These are phyloP conservation scores for Harpagoxenus sublaevis DNA, from an alignment of 2,888 invertebrate genomes.

Conservation along the genomic window DNA sequence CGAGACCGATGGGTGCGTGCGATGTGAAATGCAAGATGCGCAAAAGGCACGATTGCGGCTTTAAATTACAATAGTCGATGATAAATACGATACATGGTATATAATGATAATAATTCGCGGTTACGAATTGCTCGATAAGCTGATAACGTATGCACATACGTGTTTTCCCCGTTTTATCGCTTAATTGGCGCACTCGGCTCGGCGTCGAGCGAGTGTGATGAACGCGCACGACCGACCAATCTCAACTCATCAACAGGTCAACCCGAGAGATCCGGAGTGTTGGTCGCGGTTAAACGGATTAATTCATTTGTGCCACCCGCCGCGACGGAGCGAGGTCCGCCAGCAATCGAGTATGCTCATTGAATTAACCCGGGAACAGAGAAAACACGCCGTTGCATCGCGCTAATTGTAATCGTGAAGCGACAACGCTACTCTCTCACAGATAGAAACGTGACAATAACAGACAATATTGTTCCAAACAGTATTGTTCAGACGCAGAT, in stretches of 20 bases:
- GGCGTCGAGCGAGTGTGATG: slow-evolving; percentile 30
- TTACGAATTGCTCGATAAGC: not conserved
- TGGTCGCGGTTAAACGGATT: slow-evolving; percentile 77
- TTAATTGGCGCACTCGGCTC: slow-evolving; percentile 23
- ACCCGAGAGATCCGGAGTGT: slow-evolving; percentile 76
- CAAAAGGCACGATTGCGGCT: not conserved
- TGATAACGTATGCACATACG: not conserved
- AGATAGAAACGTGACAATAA: not conserved
- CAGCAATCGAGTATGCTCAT: slow-evolving; percentile 32
- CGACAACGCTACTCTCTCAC: not conserved
- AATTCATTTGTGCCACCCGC: slow-evolving; percentile 64
- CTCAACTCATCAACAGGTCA: slow-evolving; percentile 78
- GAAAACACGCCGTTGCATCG: not conserved
- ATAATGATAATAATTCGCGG: not conserved
- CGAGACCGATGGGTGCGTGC: not conserved
- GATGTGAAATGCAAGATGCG: not conserved
- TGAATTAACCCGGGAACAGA: slow-evolving; percentile 29
- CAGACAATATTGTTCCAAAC: not conserved
- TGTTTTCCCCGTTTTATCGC: not conserved
- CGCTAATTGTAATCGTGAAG: not conserved
- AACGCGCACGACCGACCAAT: slow-evolving; percentile 72
- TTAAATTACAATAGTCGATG: not conserved
- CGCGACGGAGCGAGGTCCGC: not conserved
- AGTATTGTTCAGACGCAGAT: not conserved
- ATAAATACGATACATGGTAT: not conserved